Base-by-base conservation (phyloP, 2,888 invertebrate genomes). In the Brassicogethes aeneus region DNA sequence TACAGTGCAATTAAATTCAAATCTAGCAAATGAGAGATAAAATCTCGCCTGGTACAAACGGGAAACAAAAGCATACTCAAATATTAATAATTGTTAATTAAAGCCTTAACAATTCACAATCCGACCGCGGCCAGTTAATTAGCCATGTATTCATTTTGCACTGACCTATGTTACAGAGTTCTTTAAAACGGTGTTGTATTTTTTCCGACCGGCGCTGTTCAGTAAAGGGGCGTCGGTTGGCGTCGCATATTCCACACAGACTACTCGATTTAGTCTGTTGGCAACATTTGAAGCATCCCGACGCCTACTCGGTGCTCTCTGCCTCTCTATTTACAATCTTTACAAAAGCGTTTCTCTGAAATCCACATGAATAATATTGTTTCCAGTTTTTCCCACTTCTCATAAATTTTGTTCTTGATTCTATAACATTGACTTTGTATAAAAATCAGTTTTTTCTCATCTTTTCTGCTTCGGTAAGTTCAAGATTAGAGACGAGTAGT, bases 211-310 rank as follows among this genome's bases (percentile, higher is more conserved):
- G 44, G 44, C 44, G 44, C 44, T 37, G 37, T 35, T 15, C 17
- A 13, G 37, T 36, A 44, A 44, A 38, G 44, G 44, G 44, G 44
- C 44, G 44, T 41, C 40, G 40, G 36, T 41, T 32, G 31, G 34
- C 16, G 35, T 23, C 40, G 44, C 35, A 37, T 30, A 14, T 37
- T 37, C 37, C 5, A 7, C 23, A 37, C 23, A 37, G 37, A 17
- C 17, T 30, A 44, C 44, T 40, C 23, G 39, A 35, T 36, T 34
- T 38, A 44, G 44, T 44, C 35, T 37, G 35, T 38, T 41, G 44
- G 44, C 33, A 34, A 36, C 41, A 41, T 17, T 35, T 33, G 35
- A 12, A 13, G 41, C 41, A 40, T 44, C 36, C 15, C 40, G 44
- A 44, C 40, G 40, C 34, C 37, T 23, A 23, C 23, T 7, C 23